Evolutionary conservation across 2,113 vertebrate species (phyloP), one percentile per base, ranked within the genome.

Genomic region (Noturus placidus): DNA sequence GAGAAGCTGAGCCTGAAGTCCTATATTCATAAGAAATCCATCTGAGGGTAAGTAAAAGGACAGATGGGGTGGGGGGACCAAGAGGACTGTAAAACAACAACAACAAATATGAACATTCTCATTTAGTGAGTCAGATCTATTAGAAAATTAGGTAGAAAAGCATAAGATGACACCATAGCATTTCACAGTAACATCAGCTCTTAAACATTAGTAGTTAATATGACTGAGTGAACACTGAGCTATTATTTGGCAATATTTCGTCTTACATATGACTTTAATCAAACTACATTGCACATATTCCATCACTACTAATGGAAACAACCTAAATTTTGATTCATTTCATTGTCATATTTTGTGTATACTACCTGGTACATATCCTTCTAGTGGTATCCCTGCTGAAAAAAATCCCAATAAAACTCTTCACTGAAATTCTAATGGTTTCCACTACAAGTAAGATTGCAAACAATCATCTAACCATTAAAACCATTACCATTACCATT

Each of bases 11-110:
- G 65, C 57, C 82, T 70, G 59, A 79, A 80, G 20, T 59, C 63
- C 59, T 86, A 79, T 88, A 84, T 87, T 83, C 27, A 86, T 79
- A 67, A 35, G 42, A 79, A 78, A 88, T 57, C 67, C 27, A 87
- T 82, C 69, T 82, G 78, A 74, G 61, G 59, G 77, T 11, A 83
- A 87, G 78, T 63, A 9, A 82, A n/a, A 52, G 38, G 2, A 57
- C 25, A n/a, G 67, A 42, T 5, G n/a, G 33, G 56, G 76, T 20
- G 59, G 35, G 30, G 56, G 30, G 52, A 30, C 17, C 13, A 78
- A 67, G 25, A 27, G 38, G 6, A 86, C 35, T 63, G 25, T 86
- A 79, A 30, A 63, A 42, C 59, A 77, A 80, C 57, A 82, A 46
- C 42, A 46, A 76, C 19, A 87, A 82, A 56, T 54, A 74, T 46